A percentile compares a stretch with the other conserved stretches of the same genome.
These are phyloP conservation scores for Schizopygopsis pylzovi DNA, from an alignment of 2,797 vertebrate species.

Conservation along the genomic window DNA sequence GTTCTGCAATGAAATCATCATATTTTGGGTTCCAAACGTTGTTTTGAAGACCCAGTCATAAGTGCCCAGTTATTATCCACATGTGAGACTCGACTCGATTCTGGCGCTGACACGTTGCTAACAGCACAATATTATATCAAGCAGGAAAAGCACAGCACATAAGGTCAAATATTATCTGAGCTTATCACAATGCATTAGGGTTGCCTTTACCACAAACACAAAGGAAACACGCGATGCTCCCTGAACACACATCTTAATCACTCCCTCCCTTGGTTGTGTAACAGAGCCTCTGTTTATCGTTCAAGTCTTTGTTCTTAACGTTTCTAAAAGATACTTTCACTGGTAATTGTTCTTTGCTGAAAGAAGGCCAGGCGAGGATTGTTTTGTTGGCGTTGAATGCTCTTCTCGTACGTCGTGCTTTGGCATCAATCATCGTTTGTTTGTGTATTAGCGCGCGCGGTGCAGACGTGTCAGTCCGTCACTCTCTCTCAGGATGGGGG, in stretches of 20 bases:
- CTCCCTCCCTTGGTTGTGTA: neutral
- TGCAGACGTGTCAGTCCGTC: constrained; percentile 27
- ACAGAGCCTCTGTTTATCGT: neutral
- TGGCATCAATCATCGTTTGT: constrained; percentile 30
- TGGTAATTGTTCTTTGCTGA: neutral
- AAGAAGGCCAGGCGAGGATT: neutral
- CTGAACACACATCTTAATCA: neutral
- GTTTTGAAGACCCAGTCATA: neutral
- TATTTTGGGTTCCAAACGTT: neutral
- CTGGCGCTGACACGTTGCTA: neutral
- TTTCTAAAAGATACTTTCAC: neutral
- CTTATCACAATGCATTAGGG: neutral
- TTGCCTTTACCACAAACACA: neutral
- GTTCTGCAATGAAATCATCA: neutral
- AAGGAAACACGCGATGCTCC: neutral
- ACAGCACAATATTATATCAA: neutral
- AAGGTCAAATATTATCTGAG: neutral
- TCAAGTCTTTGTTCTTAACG: neutral
- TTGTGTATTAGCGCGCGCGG: neutral
- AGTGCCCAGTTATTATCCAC: neutral
- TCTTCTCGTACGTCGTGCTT: neutral
- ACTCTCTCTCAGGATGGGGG: constrained; percentile 13
- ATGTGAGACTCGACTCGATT: neutral
- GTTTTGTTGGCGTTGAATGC: neutral
- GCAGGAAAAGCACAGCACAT: constrained; percentile 8